phyloP scores from a whole-genome alignment of 2,797 vertebrate genomes.

The Notolepis coatsorum region DNA sequence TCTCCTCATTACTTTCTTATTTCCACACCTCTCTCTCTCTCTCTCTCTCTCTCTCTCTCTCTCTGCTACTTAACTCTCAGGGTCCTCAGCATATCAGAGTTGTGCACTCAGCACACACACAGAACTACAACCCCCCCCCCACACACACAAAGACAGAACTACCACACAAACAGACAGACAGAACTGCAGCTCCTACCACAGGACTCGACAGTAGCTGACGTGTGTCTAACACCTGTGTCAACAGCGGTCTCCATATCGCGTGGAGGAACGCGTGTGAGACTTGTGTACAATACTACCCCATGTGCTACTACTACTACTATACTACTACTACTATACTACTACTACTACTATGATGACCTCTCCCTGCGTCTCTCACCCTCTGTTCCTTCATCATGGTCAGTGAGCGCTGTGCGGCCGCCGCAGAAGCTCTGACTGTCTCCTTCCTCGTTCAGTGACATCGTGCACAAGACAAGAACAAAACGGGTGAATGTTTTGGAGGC shows the following conservation, averaged over 20 bases:
- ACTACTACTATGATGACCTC: constrained; percentile 47
- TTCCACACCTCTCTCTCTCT: neutral
- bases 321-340: constrained; percentile 39
- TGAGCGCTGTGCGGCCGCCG: constrained; percentile 60
- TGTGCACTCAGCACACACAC: constrained; percentile 44
- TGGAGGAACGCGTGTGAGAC: constrained; percentile 41
- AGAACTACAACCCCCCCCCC: constrained; percentile 42
- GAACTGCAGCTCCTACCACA: constrained; percentile 36
- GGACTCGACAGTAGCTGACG: constrained; percentile 54
- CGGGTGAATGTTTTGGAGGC: neutral
- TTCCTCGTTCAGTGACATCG: constrained; percentile 55
- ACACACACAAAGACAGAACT: constrained; percentile 18
- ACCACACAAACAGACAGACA: constrained; percentile 28
- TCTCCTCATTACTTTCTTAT: neutral
- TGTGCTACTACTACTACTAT: constrained; percentile 43
- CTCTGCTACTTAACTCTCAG: constrained; percentile 74
- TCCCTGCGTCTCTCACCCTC: constrained; percentile 36
- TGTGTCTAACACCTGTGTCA: constrained; percentile 61
- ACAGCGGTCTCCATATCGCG: constrained; percentile 33
- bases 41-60: constrained; percentile 40
- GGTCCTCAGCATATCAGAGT: constrained; percentile 63
- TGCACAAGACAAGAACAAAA: neutral
- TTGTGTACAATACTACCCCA: constrained; percentile 39
- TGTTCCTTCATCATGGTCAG: constrained; percentile 50
- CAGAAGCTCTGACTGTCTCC: constrained; percentile 69